A percentile compares a stretch with the other conserved stretches of the same genome.
Evolutionary conservation across 2,113 vertebrate genomes (phyloP).

Genomic region (Scalopus aquaticus): DNA sequence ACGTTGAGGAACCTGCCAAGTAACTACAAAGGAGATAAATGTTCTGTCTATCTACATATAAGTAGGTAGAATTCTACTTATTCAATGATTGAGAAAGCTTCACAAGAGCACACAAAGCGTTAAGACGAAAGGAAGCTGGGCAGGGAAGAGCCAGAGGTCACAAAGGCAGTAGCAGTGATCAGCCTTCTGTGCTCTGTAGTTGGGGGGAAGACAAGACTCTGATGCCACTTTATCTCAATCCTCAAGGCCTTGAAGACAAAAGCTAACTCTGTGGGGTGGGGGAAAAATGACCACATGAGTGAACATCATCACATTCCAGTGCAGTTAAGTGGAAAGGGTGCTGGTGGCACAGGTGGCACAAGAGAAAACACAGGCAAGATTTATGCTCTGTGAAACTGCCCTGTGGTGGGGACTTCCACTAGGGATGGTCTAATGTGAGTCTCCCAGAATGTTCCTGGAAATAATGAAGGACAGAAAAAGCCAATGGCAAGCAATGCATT

Average conservation of each 20-base stretch:
- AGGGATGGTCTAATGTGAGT: not conserved
- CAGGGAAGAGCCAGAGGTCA: not conserved
- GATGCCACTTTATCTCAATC: not conserved
- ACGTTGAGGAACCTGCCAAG: not conserved
- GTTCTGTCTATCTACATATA: not conserved
- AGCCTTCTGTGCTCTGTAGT: not conserved
- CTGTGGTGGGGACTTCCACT: not conserved
- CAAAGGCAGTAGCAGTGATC: not conserved
- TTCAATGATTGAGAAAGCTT: not conserved
- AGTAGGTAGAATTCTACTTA: not conserved
- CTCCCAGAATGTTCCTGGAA: not conserved
- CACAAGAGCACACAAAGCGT: not conserved
- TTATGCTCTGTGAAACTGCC: no score
- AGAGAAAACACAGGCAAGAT: not conserved
- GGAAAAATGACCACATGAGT: not conserved
- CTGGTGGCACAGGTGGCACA: fast-evolving
- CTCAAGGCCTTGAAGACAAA: not conserved
- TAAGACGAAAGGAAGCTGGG: not conserved
- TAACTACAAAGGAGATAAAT: not conserved
- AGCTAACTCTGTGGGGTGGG: not conserved
- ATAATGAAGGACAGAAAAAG: not conserved
- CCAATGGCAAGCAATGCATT: not conserved
- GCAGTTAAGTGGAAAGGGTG: not conserved
- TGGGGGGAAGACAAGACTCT: not conserved
- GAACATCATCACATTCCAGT: not conserved